Base-by-base conservation (phyloP, 2,797 vertebrate species). In the Anguilla megastoma region DNA sequence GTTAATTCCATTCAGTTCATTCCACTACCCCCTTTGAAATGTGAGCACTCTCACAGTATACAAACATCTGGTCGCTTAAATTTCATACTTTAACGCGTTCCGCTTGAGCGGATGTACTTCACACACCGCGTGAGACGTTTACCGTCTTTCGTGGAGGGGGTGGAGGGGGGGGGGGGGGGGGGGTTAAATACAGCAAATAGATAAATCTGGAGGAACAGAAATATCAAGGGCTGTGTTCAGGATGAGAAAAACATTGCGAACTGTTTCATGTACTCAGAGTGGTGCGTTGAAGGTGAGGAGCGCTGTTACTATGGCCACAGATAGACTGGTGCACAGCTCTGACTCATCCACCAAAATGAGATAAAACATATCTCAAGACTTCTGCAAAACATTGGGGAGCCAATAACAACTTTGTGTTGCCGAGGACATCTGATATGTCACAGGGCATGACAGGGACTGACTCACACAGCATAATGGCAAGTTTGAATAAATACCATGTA, bases 1-100 rank as follows among this genome's bases (percentile, higher is more conserved):
- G n/a, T 71, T 71, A 33, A 74, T 30, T 76, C 71, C 9, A 0
- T 7, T 92, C 91, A 76, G 87, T 89, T 90, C 89, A 90, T 91
- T 94, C 95, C 91, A 92, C 90, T 90, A 88, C 89, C 88, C 88
- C 89, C 90, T 92, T 87, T 85, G 87, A 91, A 90, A 92, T 91
- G 91, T 33, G 60, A 86, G 89, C 54, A 87, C 91, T 88, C 92
- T 87, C 89, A 89, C 87, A 83, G 89, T 91, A 93, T 91, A 91
- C 91, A 92, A 92, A 95, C 95, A 95, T 95, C 94, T 95, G 95
- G 92, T 86, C 16, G 85, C 87, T 94, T 96, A 74, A 89, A 95
- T 95, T 88, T 95, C 95, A 95, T 89, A 95, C 94, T 86, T 90
- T 86, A 91, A 91, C 88, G 91, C 89, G 86, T 87, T 92, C 90